A percentile compares a stretch with the other conserved stretches of the same genome.
phyloP scores from a whole-genome alignment of 2,113 vertebrate genomes.

The Dermatemys mawii region DNA sequence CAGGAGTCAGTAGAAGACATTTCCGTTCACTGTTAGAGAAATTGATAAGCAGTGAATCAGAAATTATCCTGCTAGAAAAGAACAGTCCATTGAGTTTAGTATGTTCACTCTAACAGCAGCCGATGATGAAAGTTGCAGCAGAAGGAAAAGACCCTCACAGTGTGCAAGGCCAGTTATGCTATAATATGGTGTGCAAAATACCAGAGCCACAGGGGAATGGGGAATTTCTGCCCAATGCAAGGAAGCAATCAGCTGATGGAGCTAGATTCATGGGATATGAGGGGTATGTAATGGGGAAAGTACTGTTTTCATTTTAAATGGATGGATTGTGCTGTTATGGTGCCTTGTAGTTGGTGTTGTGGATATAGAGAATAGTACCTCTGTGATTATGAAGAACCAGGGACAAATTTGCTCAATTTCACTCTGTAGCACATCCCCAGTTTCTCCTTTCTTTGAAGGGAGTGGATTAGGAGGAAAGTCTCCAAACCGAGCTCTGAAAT shows the following conservation, averaged over 20 bases:
- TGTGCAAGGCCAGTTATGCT: background rate
- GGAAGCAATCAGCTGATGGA: background rate
- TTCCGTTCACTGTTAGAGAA: accelerated
- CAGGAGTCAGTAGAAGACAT: background rate
- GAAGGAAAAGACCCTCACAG: background rate
- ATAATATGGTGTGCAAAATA: background rate
- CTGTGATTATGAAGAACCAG: background rate
- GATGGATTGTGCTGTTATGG: background rate
- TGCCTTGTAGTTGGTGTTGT: background rate
- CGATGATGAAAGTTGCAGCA: background rate
- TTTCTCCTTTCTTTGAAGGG: background rate
- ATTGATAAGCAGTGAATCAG: background rate
- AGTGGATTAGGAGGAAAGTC: background rate
- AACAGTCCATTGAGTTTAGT: accelerated
- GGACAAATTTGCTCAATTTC: background rate
- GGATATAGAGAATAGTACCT: background rate
- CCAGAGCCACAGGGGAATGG: background rate
- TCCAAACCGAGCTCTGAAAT: background rate
- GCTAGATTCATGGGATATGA: background rate
- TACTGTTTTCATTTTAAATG: background rate
- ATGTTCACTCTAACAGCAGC: background rate
- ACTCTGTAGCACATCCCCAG: background rate
- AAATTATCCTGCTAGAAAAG: background rate
- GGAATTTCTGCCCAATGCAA: background rate
- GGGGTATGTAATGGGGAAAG: background rate